Evolutionary conservation across 2,888 invertebrate genomes (phyloP), one percentile per base, ranked within the genome.

Genomic region (Panopea generosa): DNA sequence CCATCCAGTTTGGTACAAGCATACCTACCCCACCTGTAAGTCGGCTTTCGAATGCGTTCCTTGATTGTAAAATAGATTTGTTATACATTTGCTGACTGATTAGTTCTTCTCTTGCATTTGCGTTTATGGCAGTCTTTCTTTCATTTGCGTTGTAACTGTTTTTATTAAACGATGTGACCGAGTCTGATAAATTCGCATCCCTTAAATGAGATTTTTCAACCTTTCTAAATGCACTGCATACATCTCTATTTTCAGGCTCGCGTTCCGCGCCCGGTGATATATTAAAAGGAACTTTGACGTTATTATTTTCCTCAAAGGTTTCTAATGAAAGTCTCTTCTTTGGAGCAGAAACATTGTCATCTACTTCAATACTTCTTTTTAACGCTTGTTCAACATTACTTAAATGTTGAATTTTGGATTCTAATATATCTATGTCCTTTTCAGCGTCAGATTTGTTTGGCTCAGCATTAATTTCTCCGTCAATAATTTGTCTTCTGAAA

Each of bases 191-290:
- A 26, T 56, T 47, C 9, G 7, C 50, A 3, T 75, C 69, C 22
- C 57, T 53, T 1, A 29, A 3, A 9, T 65, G 49, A 22, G 69
- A 60, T 52, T 84, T 85, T 69, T 88, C 89, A 18, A 91, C 90
- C 77, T 90, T 90, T 65, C 87, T 79, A 68, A 91, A 91, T 18
- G 91, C 91, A 82, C 90, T 90, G 24, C 73, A 72, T 7, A 71
- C 65, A 49, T 80, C 77, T 20, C 56, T 33, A 38, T 14, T 59
- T 2, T 52, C 61, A 49, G 49, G 11, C 40, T 55, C 55, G 14
- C 26, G 14, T 33, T 24, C 43, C 4, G 22, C 9, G 1, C 4
- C 11, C 3, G 63, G 49, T 0, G 74, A 63, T 9, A 33, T 47
- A 14, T 53, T 43, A 18, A 26, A 24, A 2, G 49, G 29, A 2